Evolutionary conservation across 1,140 invertebrate species (phyloP).

Genomic region (Berghia stephanieae): DNA sequence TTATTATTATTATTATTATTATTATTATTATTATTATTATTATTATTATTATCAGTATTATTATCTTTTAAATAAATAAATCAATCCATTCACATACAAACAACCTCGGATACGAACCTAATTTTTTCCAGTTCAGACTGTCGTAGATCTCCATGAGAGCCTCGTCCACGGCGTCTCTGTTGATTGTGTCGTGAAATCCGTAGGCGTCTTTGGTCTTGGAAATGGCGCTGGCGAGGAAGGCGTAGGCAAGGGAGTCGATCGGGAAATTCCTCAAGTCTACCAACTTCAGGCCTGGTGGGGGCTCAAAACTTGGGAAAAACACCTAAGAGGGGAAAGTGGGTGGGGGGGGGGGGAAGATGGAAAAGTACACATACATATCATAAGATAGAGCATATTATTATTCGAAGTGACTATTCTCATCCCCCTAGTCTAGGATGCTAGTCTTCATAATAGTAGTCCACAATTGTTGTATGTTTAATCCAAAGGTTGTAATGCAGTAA

Average conservation of each 20-base stretch:
- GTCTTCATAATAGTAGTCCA: no score
- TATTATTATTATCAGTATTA: background rate
- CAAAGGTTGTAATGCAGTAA: no score
- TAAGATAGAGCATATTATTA: no score
- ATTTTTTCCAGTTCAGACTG: constrained; percentile 58
- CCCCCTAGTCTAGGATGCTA: no score
- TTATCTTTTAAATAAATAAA: background rate
- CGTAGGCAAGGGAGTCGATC: constrained; percentile 41
- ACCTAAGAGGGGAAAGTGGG: no score
- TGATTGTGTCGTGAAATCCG: constrained; percentile 50
- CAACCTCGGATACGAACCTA: constrained; percentile 45
- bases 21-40: background rate
- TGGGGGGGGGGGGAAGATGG: no score
- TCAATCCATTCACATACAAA: background rate
- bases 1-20: background rate
- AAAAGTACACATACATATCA: no score
- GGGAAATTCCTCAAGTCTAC: constrained; percentile 46
- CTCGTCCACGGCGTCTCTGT: constrained; percentile 41
- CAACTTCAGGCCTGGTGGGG: constrained; percentile 34
- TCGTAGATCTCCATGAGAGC: constrained; percentile 48
- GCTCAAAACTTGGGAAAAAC: constrained; percentile 44
- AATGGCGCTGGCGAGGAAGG: constrained; percentile 45
- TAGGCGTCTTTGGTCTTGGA: constrained; percentile 49
- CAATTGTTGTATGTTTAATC: no score
- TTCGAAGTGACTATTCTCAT: no score